A percentile compares a stretch with the other conserved stretches of the same genome.
Evolutionary conservation across 2,797 vertebrate genomes (phyloP).

Genomic region (Trematocara caparti): DNA sequence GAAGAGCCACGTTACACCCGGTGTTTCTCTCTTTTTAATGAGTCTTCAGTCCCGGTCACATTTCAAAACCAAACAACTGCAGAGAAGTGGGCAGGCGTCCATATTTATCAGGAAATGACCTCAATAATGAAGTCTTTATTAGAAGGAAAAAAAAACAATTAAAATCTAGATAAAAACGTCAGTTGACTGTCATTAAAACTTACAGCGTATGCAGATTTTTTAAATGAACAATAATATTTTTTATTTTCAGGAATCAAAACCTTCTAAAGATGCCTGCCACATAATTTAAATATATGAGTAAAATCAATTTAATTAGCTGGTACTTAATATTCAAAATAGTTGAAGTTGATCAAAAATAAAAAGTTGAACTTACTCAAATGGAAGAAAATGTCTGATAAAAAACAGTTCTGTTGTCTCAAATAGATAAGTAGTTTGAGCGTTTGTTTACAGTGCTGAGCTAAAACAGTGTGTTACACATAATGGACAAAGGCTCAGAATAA

Average conservation of each 20-base stretch:
- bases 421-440: not conserved
- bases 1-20: not conserved
- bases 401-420: not conserved
- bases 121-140: not conserved
- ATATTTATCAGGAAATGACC: not conserved
- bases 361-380: not conserved
- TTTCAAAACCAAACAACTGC: not conserved
- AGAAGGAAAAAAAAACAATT: rapidly evolving
- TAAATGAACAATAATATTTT: not conserved
- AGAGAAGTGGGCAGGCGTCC: not conserved
- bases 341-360: not conserved
- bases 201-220: not conserved
- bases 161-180: not conserved
- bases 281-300: not conserved
- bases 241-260: not conserved
- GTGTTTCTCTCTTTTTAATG: not conserved
- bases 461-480: not conserved
- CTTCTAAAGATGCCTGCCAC: not conserved
- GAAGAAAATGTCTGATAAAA: not conserved
- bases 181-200: not conserved
- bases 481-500: not conserved
- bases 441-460: not conserved
- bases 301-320: not conserved
- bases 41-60: not conserved
- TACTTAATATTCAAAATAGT: not conserved